Conservation (phyloP, 2,797 vertebrate species). For the Mormyrops attenuatus region DNA sequence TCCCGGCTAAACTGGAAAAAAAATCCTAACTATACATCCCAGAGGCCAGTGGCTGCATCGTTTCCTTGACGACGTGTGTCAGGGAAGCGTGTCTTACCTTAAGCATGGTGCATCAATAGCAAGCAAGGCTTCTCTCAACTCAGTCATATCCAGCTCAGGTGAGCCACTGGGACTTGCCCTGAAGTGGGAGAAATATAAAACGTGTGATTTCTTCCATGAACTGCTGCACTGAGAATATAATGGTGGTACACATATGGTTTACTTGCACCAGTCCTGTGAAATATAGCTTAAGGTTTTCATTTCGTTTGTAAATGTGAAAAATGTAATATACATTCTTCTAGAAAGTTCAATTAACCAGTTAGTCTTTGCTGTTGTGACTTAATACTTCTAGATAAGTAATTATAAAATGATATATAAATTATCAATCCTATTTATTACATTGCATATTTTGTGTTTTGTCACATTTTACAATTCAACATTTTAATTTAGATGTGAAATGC, state of each 20-base stretch:
- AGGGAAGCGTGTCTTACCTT: not conserved
- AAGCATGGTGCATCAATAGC: not conserved
- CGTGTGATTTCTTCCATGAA: not conserved
- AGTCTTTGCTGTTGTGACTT: not conserved
- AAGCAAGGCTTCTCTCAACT: not conserved
- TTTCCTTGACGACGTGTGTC: conserved; percentile 21
- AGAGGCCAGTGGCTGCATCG: conserved; percentile 17
- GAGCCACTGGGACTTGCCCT: not conserved
- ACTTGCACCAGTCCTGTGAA: not conserved
- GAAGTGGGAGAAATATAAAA: not conserved
- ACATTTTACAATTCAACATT: not conserved
- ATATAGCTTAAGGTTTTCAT: not conserved
- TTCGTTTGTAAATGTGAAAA: not conserved
- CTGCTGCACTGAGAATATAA: not conserved
- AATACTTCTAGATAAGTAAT: not conserved
- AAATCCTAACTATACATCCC: not conserved
- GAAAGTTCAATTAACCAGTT: not conserved
- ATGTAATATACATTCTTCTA: not conserved
- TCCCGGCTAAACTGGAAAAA: not conserved
- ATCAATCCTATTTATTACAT: not conserved
- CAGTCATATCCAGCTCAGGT: not conserved
- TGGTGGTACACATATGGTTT: not conserved
- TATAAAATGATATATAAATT: not conserved
- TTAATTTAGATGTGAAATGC: not conserved
- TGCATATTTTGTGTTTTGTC: not conserved